Base-by-base conservation (phyloP, 2,797 vertebrate species). In the Amazonetta brasiliensis region DNA sequence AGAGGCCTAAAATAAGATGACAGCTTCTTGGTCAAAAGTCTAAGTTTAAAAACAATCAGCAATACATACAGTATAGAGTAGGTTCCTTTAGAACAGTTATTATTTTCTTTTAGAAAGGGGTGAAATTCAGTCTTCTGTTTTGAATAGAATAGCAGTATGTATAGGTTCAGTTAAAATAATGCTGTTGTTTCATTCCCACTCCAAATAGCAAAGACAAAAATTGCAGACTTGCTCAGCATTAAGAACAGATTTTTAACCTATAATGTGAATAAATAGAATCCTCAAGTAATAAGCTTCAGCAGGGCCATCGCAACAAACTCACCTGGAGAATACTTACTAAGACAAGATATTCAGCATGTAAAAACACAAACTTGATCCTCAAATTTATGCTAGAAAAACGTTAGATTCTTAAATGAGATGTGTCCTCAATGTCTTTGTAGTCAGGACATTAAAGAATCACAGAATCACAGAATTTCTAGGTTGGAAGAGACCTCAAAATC, bases 151-250 rank as follows among this genome's bases (percentile, higher is more conserved):
- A 87, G 28, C 2, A 3, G 30, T 13, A 69, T 21, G 60, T 60
- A 46, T 0, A 48, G 6, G 11, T 73, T 89, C 55, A 58, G 20
- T 25, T 54, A 67, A 73, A 2, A 33, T 68, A 37, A 7, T 1
- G 3, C 21, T 73, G 19, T n/a, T 69, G 14, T 44, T 94, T 86
- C 17, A 2, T 62, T 89, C 46, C 9, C 23, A 58, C 3, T 66
- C 30, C 25, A 31, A 91, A 50, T 2, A 52, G 7, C 4, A 5
- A 91, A 54, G 16, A 63, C 16, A 67, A 71, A 85, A 78, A 30
- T 3, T 4, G 5, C 60, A 68, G 22, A 62, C 4, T n/a, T 43
- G 23, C 22, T 67, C 67, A 74, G 8, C 0, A 0, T 5, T 55
- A 25, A 68, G 13, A 10, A 64, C 30, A 33, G 7, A 9, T 4